Base-by-base conservation (phyloP, 2,888 invertebrate genomes). In the Athalia rosae region DNA sequence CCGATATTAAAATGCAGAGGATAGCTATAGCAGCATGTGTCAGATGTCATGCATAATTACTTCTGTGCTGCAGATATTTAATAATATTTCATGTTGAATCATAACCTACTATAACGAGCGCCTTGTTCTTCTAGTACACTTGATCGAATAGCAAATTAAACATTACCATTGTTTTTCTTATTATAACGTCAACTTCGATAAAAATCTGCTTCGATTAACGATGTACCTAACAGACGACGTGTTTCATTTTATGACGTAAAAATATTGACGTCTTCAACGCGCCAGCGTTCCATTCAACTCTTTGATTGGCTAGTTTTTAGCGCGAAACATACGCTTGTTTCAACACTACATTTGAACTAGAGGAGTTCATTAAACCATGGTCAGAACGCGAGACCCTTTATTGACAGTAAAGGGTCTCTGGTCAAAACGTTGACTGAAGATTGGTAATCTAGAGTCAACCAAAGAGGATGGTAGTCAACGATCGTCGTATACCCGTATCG, bases 221-320 rank as follows among this genome's bases (percentile, higher is more conserved):
- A 28, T 28, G 28, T 28, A 28, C 28, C 5, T 13, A 13, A 59
- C 61, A 47, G 74, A 50, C 74, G 74, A 74, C 74, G 28, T 74
- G 62, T 74, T 71, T 8, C n/a, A 74, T 61, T 74, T 41, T 43
- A 48, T 74, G 74, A 74, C 74, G 74, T 74, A 59, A 61, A 74
- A 13, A 62, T 74, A 74, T 74, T 62, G 74, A 74, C 62, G 28
- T 74, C n/a, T 6, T 13, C 61, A 71, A 74, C 74, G 74, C 62
- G 74, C 74, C 9, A 41, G 61, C 74, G 61, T 61, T 28, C 15
- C 61, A 9, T 58, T 4, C 6, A 2, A 11, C 13, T n/a, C 3
- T 71, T 3, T 8, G 8, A 71, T 71, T 71, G 58, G 71, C 41
- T 11, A 4, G 8, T 15, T 4, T 58, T 71, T 71, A 4, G 71